phyloP scores from a whole-genome alignment of 2,888 invertebrate species.

The Thelaira solivaga region DNA sequence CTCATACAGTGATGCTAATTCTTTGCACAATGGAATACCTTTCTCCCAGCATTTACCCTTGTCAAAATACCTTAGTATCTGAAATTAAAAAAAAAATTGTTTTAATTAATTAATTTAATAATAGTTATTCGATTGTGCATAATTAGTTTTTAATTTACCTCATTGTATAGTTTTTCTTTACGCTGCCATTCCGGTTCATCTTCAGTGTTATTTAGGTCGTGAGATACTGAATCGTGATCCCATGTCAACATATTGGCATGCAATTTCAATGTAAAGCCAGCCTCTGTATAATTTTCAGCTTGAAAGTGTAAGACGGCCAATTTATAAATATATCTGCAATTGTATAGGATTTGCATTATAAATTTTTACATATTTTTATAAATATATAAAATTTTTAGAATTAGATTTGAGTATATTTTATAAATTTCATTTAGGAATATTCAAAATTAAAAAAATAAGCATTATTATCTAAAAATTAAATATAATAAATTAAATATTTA shows the following conservation, averaged over 20 bases:
- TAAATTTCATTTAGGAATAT: no score
- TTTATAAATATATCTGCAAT: conserved; percentile 91
- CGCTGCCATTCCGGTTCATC: conserved; percentile 92
- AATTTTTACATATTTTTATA: no score
- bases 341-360: no score
- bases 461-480: no score
- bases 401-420: no score
- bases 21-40: conserved; percentile 93
- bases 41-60: conserved; percentile 98
- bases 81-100: conserved; percentile 12
- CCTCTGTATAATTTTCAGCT: conserved; percentile 95
- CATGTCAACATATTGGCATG: conserved; percentile 94
- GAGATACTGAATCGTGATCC: conserved; percentile 82
- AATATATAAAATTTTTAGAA: no score
- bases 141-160: conserved; percentile 65
- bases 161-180: conserved; percentile 91
- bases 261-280: conserved; percentile 94
- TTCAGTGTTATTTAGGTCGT: conserved; percentile 82
- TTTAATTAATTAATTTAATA: not conserved
- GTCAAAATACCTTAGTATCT: conserved; percentile 94
- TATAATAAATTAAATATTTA: no score
- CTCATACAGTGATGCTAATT: conserved; percentile 91
- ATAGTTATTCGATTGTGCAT: not conserved
- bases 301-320: conserved; percentile 93
- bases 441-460: no score